Base-by-base conservation (phyloP, 2,113 vertebrate species). In the Erinaceus europaeus region DNA sequence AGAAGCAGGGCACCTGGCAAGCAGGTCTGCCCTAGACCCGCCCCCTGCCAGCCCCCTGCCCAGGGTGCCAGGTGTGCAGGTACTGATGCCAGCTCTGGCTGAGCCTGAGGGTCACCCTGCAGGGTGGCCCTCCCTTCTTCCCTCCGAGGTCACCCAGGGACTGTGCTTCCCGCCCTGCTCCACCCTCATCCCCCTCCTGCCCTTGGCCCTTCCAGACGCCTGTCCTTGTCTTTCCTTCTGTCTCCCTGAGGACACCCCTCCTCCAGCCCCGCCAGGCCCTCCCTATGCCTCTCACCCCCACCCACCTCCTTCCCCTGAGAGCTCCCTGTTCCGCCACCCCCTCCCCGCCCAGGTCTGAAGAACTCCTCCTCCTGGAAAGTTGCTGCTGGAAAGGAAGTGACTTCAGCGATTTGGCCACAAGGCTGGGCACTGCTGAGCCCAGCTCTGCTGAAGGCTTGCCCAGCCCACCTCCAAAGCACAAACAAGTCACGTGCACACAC, bases 351-450 rank as follows among this genome's bases (percentile, higher is more conserved):
- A 95, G 95, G 94, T 95, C 89, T 89, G 89, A 83, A 91, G 92
- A 94, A 94, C 94, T 92, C 82, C 94, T 94, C 91, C 88, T 84
- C 89, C 71, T 93, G 91, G 95, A 94, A 94, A 96, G 88, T 93
- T 78, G 92, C 85, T 92, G 90, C 79, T 82, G 86, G 81, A 95
- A 89, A 95, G 96, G 96, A 97, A 96, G 94, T 95, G 95, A 96
- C 91, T 95, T 97, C 95, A 96, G 93, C 85, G 13, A 88, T 93
- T 94, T 96, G 95, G 95, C 94, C 94, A 94, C 94, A 84, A 74
- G 27, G 89, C 91, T 75, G 86, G 95, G 95, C 94, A 96, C 94
- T 78, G 91, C 91, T 90, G 89, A 89, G 93, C 85, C 90, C 57
- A 71, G 93, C 86, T 91, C 84, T 38, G 86, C 67, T 79, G 48